Percentiles rank a stretch among this genome's conserved stretches.
phyloP scores from a whole-genome alignment of 37 sponge, comb jelly and placozoan species.

The Hexactinellida sp. region DNA sequence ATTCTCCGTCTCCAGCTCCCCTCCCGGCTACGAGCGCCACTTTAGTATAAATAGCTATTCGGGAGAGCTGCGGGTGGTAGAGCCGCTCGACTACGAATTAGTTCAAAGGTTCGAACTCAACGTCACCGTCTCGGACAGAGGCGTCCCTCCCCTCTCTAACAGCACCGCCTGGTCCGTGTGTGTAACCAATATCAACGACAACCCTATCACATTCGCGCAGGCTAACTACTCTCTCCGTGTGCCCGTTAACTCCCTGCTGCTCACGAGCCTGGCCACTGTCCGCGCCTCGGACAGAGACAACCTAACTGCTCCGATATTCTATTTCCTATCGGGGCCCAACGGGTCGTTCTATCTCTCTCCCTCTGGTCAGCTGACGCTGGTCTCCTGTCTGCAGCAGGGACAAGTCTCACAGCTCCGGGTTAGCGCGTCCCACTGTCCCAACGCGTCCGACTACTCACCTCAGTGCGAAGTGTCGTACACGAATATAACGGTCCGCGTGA shows the following conservation, averaged over 20 bases:
- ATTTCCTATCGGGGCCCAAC: neutral
- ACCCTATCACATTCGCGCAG: constrained; percentile 32
- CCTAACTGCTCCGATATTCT: neutral
- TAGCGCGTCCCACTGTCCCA: neutral
- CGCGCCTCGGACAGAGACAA: neutral
- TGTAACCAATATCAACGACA: constrained; percentile 43
- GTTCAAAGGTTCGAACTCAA: neutral
- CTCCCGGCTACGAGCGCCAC: neutral
- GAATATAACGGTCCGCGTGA: neutral
- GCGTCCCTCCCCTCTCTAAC: neutral
- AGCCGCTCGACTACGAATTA: neutral
- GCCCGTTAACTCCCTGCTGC: neutral
- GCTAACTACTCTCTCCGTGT: neutral
- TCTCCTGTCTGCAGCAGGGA: neutral
- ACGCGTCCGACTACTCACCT: neutral
- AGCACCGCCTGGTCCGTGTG: constrained; percentile 26
- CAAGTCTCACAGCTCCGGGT: neutral
- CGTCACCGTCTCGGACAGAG: neutral
- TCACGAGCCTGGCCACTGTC: neutral
- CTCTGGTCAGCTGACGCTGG: neutral
- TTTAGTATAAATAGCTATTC: neutral
- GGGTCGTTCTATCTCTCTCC: neutral
- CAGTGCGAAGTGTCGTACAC: neutral
- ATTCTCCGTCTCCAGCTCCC: neutral
- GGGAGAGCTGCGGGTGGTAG: neutral